Evolutionary conservation across 2,797 vertebrate genomes (phyloP).

Genomic region (Forpus xanthops): DNA sequence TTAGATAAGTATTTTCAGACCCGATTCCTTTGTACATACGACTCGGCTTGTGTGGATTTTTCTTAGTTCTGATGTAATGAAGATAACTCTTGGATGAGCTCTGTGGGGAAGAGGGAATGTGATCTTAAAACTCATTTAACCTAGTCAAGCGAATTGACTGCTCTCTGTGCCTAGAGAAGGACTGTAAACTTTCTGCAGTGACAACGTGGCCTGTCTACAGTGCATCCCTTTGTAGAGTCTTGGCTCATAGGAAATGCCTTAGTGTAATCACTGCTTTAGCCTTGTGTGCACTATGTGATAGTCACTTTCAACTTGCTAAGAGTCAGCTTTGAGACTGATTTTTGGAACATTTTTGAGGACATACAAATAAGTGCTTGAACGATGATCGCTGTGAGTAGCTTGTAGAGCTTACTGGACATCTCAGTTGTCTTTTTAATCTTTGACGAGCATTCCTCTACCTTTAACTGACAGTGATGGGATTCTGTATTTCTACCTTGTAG

Average conservation of each 20-base stretch:
- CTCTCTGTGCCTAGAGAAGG: constrained; percentile 48
- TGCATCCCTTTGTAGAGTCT: constrained; percentile 53
- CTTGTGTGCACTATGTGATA: not conserved
- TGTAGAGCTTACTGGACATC: constrained; percentile 40
- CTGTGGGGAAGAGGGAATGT: constrained; percentile 67
- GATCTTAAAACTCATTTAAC: constrained; percentile 50
- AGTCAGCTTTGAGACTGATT: constrained; percentile 43
- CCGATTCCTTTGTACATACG: constrained; percentile 71
- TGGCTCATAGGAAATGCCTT: constrained; percentile 30
- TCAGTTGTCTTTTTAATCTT: constrained; percentile 32
- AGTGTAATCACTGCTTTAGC: constrained; percentile 21
- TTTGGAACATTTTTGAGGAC: constrained; percentile 36
- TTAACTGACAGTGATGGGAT: constrained; percentile 54
- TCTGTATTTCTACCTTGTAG: constrained; percentile 30
- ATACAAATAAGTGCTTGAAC: constrained; percentile 47
- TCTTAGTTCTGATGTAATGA: constrained; percentile 67
- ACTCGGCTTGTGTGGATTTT: constrained; percentile 73
- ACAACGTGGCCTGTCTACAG: constrained; percentile 32
- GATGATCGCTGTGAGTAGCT: constrained; percentile 50
- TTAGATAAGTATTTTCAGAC: constrained; percentile 75
- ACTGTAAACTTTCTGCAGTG: not conserved
- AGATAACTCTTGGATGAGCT: constrained; percentile 54
- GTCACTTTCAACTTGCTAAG: constrained; percentile 5
- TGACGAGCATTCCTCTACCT: constrained; percentile 56
- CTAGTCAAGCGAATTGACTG: not conserved